Evolutionary conservation across 2,113 vertebrate genomes (phyloP).

Genomic region (Sphaerodactylus townsendi): DNA sequence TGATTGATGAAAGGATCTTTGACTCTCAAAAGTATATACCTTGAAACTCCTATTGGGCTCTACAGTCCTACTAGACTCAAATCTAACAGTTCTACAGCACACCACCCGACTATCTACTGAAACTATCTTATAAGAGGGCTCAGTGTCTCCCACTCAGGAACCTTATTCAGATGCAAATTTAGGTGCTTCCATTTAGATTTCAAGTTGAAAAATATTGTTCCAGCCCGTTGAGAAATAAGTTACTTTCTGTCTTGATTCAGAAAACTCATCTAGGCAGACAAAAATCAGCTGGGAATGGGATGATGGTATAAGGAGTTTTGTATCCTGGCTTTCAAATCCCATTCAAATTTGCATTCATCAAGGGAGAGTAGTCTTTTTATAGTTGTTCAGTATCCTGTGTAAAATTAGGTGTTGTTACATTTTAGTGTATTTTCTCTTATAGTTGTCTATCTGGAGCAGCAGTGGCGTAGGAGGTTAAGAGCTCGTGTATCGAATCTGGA

Average conservation of each 20-base stretch:
- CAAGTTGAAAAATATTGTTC: constrained; percentile 21
- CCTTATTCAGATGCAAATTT: not conserved
- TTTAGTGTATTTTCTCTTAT: constrained; percentile 32
- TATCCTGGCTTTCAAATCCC: constrained; percentile 8
- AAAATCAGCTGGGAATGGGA: constrained; percentile 4
- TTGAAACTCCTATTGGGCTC: too few species aligned
- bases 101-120: too few species aligned
- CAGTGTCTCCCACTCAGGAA: constrained; percentile 9
- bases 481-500: too few species aligned
- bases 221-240: constrained; percentile 17
- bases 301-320: not conserved
- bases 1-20: too few species aligned
- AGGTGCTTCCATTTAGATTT: constrained; percentile 8
- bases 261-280: constrained; percentile 8
- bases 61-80: too few species aligned
- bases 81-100: too few species aligned
- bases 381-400: not conserved
- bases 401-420: not conserved
- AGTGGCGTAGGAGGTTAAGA: too few species aligned
- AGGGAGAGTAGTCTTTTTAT: not conserved
- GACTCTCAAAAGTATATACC: too few species aligned
- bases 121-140: not conserved
- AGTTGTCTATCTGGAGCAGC: too few species aligned
- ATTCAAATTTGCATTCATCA: constrained; percentile 16
- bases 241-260: constrained; percentile 8